These are phyloP conservation scores for Papilio dardanus DNA, from an alignment of 1,140 invertebrate species.

Conservation along the genomic window DNA sequence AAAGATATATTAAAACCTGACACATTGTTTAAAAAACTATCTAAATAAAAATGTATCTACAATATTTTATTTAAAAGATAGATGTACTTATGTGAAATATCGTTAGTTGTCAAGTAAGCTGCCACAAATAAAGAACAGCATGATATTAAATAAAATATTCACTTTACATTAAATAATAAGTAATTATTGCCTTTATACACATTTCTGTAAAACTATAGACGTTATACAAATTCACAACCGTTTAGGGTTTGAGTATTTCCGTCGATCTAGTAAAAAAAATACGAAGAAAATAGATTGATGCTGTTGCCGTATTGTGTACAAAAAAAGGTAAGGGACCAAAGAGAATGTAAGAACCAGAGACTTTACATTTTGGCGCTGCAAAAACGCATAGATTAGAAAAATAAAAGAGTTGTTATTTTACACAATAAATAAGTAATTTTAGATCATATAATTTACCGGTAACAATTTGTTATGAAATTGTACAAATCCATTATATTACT, in stretches of 20 bases:
- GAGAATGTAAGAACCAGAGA: neutral
- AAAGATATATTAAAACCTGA: neutral
- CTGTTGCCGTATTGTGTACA: neutral
- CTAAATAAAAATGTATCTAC: too few species aligned
- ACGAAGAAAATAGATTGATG: neutral
- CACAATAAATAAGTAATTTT: neutral
- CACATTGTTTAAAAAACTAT: too few species aligned
- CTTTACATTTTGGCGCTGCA: neutral
- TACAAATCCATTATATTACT: neutral
- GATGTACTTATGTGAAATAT: neutral
- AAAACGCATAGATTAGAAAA: neutral
- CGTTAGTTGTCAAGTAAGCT: neutral
- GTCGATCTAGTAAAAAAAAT: neutral
- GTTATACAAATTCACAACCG: constrained; percentile 22
- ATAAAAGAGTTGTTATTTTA: neutral
- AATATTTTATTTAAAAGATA: too few species aligned
- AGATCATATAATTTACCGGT: too few species aligned
- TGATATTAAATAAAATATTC: constrained; percentile 7
- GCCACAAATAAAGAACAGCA: neutral
- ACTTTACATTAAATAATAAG: constrained; percentile 8
- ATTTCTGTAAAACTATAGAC: constrained; percentile 15
- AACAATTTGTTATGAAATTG: neutral
- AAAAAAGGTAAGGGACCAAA: neutral
- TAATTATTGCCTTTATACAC: constrained; percentile 30
- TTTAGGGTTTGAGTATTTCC: constrained; percentile 28